These are phyloP conservation scores for Phanerotoma sp. DNA, from an alignment of 2,888 invertebrate genomes.

Conservation along the genomic window DNA sequence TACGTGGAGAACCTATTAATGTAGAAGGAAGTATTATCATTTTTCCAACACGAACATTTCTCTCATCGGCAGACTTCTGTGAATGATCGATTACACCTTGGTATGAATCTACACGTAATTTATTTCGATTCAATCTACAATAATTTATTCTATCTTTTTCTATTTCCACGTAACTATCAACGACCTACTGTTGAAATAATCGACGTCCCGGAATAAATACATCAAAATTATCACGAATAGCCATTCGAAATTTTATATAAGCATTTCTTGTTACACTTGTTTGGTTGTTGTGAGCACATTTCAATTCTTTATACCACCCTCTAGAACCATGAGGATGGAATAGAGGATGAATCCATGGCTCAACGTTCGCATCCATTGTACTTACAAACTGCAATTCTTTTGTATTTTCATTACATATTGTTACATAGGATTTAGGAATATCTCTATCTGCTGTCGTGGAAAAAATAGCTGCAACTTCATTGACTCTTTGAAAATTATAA, in stretches of 20 bases:
- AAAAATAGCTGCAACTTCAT: constrained; percentile 23
- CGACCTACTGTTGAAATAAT: constrained; percentile 29
- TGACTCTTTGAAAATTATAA: background rate
- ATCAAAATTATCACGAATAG: background rate
- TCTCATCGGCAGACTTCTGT: constrained; percentile 7
- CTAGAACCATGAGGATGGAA: constrained; percentile 30
- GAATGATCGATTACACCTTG: constrained; percentile 25
- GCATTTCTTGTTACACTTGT: constrained; percentile 11
- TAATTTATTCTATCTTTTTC: constrained; percentile 26
- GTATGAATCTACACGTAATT: constrained; percentile 28
- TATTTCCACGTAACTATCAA: constrained; percentile 29
- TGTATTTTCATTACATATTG: constrained; percentile 26
- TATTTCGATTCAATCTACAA: constrained; percentile 24
- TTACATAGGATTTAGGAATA: constrained; percentile 31
- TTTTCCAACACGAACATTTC: constrained; percentile 22
- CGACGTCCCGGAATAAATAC: constrained; percentile 16
- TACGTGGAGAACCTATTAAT: constrained; percentile 31
- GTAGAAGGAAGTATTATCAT: constrained; percentile 32
- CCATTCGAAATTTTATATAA: background rate
- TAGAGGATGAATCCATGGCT: constrained; percentile 29
- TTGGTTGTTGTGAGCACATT: background rate
- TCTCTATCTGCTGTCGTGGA: constrained; percentile 32
- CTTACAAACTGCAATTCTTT: constrained; percentile 28
- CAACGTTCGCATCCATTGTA: constrained; percentile 27
- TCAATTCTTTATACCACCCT: constrained; percentile 21